Evolutionary conservation across 2,113 vertebrate species (phyloP), one percentile per base, ranked within the genome.

Genomic region (Jaculus jaculus): DNA sequence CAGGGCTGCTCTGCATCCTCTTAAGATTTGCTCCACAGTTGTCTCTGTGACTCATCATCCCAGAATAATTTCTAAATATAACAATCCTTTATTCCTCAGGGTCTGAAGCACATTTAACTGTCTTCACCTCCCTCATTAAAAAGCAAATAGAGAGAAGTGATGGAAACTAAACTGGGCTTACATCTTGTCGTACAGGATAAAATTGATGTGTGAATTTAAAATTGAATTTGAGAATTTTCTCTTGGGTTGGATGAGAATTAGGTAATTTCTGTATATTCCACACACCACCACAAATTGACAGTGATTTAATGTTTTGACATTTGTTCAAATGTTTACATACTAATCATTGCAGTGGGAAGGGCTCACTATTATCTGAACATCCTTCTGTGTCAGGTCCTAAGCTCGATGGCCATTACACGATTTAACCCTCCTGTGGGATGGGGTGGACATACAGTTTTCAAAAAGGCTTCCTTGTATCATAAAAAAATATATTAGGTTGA

Each of bases 21-120:
- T 83, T 79, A 34, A 85, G 68, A 61, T 86, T 91, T 93, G 42
- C 42, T 95, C 17, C 47, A 7, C 90, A 20, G 69, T 86, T 86
- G 95, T 94, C 32, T 75, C 66, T 93, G 65, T 96, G 85, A 93
- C 39, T 96, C 63, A 82, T 92, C 69, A 80, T 28, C 78, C 77
- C 11, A 61, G 77, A 87, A 74, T 93, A 94, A 54, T 87, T 94
- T 94, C 80, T 91, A 96, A 92, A 81, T 95, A 91, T 69, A 89
- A 63, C 54, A 93, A 51, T 84, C 42, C 66, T 78, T 11, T 90
- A 4, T 94, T 78, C 61, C 74, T 92, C 61, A 66, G 37, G 34
- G 24, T 65, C 37, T 90, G 85, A 77, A 87, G 63, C 91, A 61
- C n/a, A 80, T 39, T 89, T 65, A 84, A 71, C 42, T 92, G 60